Base-by-base conservation (phyloP, 2,888 invertebrate species). In the Drosophila dives region DNA sequence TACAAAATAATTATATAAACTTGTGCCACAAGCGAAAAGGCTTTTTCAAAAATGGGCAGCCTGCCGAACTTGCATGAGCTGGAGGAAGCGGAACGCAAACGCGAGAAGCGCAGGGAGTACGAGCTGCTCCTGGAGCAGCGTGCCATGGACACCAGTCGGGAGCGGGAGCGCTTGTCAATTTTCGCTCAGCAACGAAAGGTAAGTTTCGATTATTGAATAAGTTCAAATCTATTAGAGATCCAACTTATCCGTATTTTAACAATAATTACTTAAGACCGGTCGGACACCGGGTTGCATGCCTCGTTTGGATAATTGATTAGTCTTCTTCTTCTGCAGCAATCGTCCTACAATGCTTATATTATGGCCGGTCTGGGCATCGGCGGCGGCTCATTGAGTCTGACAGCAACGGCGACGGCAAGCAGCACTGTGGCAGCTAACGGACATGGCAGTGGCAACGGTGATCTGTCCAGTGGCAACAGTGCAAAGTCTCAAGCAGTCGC, bases 41-140 rank as follows among this genome's bases (percentile, higher is more conserved):
- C 11, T 54, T 11, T 26, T 45, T 12, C 5, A 29, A 58, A 64
- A 34, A 95, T 95, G 95, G 95, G 95, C 62, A 95, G 95, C 84
- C 90, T 95, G 86, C 95, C 95, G 77, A 95, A 95, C 92, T 91
- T 95, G 69, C 95, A 95, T 90, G 95, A 95, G 87, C 93, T 95
- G 88, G 94, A 94, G 77, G 89, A 91, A 50, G 90, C 91, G 61
- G 88, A 94, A 89, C 92, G 92, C 65, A 90, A 89, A 75, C 91
- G 92, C 15, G 93, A 92, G 69, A 91, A 90, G 77, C 92, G 92
- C 26, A 83, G 91, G 26, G 92, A 92, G 64, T 90, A 91, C 58
- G 91, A 92, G 48, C 79, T 91, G 49, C 72, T 92, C 60, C 64
- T 91, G 62, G 91, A 91, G 72, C 90, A 92, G 72, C 89, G 91